Base-by-base conservation (phyloP, 2,888 invertebrate genomes). In the Helleia helle region DNA sequence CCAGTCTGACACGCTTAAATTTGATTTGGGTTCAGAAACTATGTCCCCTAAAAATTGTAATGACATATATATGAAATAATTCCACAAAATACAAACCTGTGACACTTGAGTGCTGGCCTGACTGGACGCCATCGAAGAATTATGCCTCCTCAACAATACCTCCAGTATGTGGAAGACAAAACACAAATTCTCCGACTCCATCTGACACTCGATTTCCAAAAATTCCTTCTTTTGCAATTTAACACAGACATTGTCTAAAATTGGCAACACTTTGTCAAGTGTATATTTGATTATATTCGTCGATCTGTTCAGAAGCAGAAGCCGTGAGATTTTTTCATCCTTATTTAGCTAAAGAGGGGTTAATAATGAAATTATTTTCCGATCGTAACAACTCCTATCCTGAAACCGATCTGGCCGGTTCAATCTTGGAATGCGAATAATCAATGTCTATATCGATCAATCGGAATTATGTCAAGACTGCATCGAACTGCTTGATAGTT, bases 91-190 rank as follows among this genome's bases (percentile, higher is more conserved):
- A 26, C 26, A 4, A n/a, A 26, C 34, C 38, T 71, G 71, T 0
- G 68, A 66, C 0, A 29, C 40, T 38, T 63, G 62, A 0, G 51
- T 38, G 15, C 43, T 59, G 0, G 11, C 22, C 42, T 64, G 60
- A 11, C 53, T 59, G 1, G 43, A 44, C 1, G 28, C 8, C 1
- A 51, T 47, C 18, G 56, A n/a, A n/a, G n/a, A 52, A 2, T 55
- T 55, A 39, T 70, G 59, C 43, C 55, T 65, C 46, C 64, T 59
- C 27, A 83, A 22, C 27, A 80, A 41, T 4, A 58, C 48, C 46
- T 80, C 72, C 27, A 84, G 11, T 26, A 73, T 38, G 25, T 76
- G 64, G 9, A 81, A 74, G 18, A 80, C 56, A 36, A 77, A 71
- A 12, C 64, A 55, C 0, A 63, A 0, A 15, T 81, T 81, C 48